These are phyloP conservation scores for Charaxes varanes DNA, from an alignment of 1,140 invertebrate genomes.

Conservation along the genomic window DNA sequence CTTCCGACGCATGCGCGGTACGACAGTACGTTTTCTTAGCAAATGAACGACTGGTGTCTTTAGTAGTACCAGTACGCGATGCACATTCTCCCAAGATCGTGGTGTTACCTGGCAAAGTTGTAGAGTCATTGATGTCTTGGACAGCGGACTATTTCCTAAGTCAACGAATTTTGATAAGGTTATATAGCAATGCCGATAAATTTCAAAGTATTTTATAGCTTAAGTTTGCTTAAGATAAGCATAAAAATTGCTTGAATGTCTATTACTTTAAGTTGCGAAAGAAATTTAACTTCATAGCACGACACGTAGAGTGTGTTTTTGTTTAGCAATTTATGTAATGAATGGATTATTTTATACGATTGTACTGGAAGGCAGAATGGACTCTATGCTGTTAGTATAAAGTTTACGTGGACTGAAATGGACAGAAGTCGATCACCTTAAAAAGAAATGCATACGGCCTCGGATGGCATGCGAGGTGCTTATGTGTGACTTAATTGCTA, in stretches of 20 bases:
- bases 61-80: conserved; percentile 27
- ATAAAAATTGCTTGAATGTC: conserved; percentile 16
- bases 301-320: conserved; percentile 25
- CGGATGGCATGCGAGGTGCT: conserved; percentile 29
- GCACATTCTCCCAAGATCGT: conserved; percentile 49
- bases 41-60: conserved; percentile 38
- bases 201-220: conserved; percentile 20
- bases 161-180: conserved; percentile 18
- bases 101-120: conserved; percentile 41
- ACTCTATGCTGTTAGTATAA: conserved; percentile 13
- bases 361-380: conserved; percentile 5
- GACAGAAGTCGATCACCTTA: conserved; percentile 41
- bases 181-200: conserved; percentile 20
- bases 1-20: conserved; percentile 29
- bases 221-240: conserved; percentile 11
- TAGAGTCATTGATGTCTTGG: conserved; percentile 26
- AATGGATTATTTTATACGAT: conserved; percentile 11
- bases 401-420: conserved; percentile 13
- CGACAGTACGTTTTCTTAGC: conserved; percentile 24
- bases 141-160: conserved; percentile 21
- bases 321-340: conserved; percentile 24
- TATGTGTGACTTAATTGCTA: conserved; percentile 22
- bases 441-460: conserved; percentile 56
- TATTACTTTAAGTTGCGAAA: conserved; percentile 14
- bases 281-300: conserved; percentile 25